Evolutionary conservation across 2,797 vertebrate genomes (phyloP), one percentile per base, ranked within the genome.

Genomic region (Peromyscus eremicus): DNA sequence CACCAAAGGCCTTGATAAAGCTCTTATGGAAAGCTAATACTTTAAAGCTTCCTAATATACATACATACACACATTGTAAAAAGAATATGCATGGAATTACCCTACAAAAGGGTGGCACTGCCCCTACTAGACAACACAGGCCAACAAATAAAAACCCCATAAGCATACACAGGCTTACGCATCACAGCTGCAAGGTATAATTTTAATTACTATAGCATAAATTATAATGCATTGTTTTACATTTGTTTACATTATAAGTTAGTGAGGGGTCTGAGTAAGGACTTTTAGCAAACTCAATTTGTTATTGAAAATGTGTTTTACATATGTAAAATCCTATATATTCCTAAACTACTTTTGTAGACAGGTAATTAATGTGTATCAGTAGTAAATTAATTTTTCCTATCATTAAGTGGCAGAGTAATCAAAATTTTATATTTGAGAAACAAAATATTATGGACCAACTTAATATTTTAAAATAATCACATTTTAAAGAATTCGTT

Each of bases 241-340:
- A 64, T 83, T 62, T 17, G 14, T 62, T 19, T 83, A 27, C n/a
- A 82, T 40, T 83, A 64, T 32, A 73, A 95, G 75, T 89, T 7
- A 82, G 34, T 83, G 37, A 92, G 34, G 43, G 83, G 86, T 76
- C 32, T 89, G 40, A 94, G 70, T 40, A 19, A 82, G 76, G 34
- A 91, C 40, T 86, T 96, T 77, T 73, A 89, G n/a, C 88, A 94
- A 92, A 95, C 91, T 82, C 75, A 66, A 77, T 60, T 91, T 86
- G 32, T 25, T 85, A 68, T 43, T 86, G 40, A 97, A 97, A 96
- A 88, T 86, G 5, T 88, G 8, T 84, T 93, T 94, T 94, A 75
- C 32, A 43, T 75, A 84, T 68, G 13, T 57, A 92, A 79, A 49
- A 93, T 29, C 4, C 27, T 92, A 94, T 62, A 27, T 0, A 91